A percentile compares a stretch with the other conserved stretches of the same genome.
Evolutionary conservation across 1,140 invertebrate species (phyloP).

Genomic region (Drosophila malerkotliana): DNA sequence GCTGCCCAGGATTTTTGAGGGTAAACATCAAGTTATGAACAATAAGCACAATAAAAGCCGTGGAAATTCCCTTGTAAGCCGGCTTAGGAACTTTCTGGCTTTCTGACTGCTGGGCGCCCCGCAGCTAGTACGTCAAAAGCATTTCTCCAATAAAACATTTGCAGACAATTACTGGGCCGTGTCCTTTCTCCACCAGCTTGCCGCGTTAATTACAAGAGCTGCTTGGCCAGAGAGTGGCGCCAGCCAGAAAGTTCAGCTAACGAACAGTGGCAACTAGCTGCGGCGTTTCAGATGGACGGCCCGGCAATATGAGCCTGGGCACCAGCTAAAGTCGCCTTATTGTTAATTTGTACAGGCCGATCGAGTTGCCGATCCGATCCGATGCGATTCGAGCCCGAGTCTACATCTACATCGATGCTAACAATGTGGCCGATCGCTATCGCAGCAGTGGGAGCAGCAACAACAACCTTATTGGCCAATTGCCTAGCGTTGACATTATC

Average conservation of each 20-base stretch:
- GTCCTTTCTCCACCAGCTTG: constrained; percentile 24
- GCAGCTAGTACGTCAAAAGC: constrained; percentile 54
- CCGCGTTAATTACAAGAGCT: constrained; percentile 68
- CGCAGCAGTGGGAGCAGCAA: constrained; percentile 31
- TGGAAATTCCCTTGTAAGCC: constrained; percentile 27
- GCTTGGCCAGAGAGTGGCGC: constrained; percentile 47
- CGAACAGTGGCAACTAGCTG: constrained; percentile 35
- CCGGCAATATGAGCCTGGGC: constrained; percentile 51
- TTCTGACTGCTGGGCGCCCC: constrained; percentile 39
- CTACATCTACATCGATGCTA: constrained; percentile 71
- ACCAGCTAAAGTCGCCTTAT: constrained; percentile 58
- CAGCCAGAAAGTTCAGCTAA: constrained; percentile 50
- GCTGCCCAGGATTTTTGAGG: constrained; percentile 40
- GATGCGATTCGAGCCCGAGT: constrained; percentile 28
- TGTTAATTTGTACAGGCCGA: constrained; percentile 72
- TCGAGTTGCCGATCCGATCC: constrained; percentile 1
- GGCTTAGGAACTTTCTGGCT: neutral
- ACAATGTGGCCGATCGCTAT: constrained; percentile 79
- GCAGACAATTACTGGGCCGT: constrained; percentile 58
- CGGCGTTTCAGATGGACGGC: constrained; percentile 45
- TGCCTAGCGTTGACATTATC: constrained; percentile 82
- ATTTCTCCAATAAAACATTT: constrained; percentile 77
- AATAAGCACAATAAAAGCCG: constrained; percentile 28
- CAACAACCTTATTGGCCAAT: constrained; percentile 80
- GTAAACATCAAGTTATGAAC: constrained; percentile 40